Percentiles rank a stretch among this genome's conserved stretches.
These are phyloP conservation scores for Agrilus mali DNA, from an alignment of 2,888 invertebrate species.

Conservation along the genomic window DNA sequence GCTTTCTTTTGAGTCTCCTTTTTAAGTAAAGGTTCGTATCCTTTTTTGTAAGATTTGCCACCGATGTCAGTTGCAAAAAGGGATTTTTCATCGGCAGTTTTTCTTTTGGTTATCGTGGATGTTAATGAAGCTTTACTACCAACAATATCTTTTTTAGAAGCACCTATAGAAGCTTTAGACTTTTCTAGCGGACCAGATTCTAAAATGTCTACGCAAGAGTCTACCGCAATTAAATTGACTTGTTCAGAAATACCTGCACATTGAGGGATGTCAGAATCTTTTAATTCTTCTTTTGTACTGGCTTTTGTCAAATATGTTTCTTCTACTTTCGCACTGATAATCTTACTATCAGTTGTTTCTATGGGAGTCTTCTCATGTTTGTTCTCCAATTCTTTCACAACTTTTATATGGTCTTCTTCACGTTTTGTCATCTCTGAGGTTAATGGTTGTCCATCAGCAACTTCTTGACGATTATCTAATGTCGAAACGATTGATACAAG, in stretches of 20 bases:
- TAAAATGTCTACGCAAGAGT: conserved; percentile 9
- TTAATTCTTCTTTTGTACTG: no score
- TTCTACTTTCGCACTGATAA: no score
- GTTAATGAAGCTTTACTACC: no score
- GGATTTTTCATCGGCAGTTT: conserved; percentile 1
- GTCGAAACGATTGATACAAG: conserved; percentile 25
- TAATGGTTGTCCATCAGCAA: conserved; percentile 2
- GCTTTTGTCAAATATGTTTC: no score
- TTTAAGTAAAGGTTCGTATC: conserved; percentile 9
- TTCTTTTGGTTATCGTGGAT: no score
- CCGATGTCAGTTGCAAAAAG: conserved; percentile 1
- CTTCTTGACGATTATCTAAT: conserved; percentile 10
- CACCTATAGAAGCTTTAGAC: conserved; percentile 2
- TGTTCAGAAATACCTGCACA: no score
- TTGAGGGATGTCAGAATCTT: no score
- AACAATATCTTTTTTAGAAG: background rate
- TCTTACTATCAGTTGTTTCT: no score
- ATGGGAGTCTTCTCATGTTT: no score
- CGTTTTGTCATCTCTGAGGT: no score
- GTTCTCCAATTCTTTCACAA: no score
- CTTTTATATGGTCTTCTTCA: no score
- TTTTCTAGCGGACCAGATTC: conserved; percentile 7
- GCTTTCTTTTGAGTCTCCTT: conserved; percentile 7
- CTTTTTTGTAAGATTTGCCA: conserved; percentile 4
- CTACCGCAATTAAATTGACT: conserved; percentile 3